These are phyloP conservation scores for Clepsis dumicolana DNA, from an alignment of 2,888 invertebrate species.

Conservation along the genomic window DNA sequence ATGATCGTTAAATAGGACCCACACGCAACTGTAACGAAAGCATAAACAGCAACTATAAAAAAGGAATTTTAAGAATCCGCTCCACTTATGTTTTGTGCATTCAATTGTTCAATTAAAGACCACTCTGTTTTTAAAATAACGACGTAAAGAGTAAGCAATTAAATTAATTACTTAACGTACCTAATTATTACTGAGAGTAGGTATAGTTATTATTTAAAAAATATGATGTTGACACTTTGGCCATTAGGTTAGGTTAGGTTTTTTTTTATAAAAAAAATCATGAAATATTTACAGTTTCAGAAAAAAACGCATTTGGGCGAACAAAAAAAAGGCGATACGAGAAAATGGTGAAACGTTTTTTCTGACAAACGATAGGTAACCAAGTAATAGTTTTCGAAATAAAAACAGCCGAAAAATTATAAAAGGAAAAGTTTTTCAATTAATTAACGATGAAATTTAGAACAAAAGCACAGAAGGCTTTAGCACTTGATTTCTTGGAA, in stretches of 20 bases:
- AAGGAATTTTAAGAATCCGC: conserved; percentile 26
- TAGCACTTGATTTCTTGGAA: conserved; percentile 66
- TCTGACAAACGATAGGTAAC: too few species aligned
- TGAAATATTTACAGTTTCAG: too few species aligned
- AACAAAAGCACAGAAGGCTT: conserved; percentile 43
- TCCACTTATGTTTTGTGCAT: conserved; percentile 28
- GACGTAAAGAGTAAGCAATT: conserved; percentile 46
- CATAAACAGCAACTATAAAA: conserved; percentile 5
- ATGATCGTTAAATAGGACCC: conserved; percentile 19
- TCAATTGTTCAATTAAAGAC: conserved; percentile 35
- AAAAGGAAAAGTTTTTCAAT: background rate
- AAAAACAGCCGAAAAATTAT: background rate
- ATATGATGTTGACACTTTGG: too few species aligned
- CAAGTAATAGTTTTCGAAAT: background rate
- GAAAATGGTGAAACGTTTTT: too few species aligned
- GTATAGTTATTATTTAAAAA: background rate
- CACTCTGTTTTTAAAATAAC: conserved; percentile 23
- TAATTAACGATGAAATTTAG: conserved; percentile 30
- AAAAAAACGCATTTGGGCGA: too few species aligned
- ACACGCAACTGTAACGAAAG: conserved; percentile 1
- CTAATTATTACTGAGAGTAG: conserved; percentile 35
- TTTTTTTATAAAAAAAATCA: too few species aligned
- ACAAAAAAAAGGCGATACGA: too few species aligned
- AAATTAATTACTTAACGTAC: conserved; percentile 50
- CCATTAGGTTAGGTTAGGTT: too few species aligned